Conservation (phyloP, 1,140 invertebrate species). For the Reticulitermes speratus region DNA sequence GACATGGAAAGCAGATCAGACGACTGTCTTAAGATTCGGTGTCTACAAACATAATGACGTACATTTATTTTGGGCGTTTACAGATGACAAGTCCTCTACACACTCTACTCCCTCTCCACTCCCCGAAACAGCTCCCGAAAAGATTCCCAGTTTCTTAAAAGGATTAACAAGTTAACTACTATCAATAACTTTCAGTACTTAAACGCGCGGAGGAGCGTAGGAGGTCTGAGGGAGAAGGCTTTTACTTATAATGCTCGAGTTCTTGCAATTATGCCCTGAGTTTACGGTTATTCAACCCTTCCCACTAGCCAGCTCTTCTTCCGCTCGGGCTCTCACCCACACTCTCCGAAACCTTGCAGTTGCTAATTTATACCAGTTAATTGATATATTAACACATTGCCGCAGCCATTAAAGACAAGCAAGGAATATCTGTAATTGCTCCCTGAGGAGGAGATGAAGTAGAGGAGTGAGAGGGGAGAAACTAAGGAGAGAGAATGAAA, state of each 20-base stretch:
- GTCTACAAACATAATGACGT: not conserved
- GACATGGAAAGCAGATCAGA: no score
- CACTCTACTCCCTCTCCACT: not conserved
- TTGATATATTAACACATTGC: conserved; percentile 35
- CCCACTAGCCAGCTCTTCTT: not conserved
- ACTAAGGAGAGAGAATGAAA: not conserved
- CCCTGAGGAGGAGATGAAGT: not conserved
- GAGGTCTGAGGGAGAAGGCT: conserved; percentile 9
- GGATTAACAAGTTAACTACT: conserved; percentile 35
- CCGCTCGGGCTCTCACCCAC: no score
- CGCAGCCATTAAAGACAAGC: conserved; percentile 23
- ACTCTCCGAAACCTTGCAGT: no score
- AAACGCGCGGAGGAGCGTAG: not conserved
- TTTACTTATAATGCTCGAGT: conserved; percentile 31
- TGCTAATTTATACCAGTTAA: conserved; percentile 34
- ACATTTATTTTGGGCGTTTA: not conserved
- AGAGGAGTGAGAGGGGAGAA: no score
- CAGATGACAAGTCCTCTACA: not conserved
- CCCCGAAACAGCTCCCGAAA: not conserved
- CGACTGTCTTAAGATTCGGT: no score
- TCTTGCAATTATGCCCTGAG: conserved; percentile 27
- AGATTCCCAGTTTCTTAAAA: conserved; percentile 32
- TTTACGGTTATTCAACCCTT: conserved; percentile 29
- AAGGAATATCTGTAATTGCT: conserved; percentile 31
- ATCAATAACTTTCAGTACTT: conserved; percentile 33